phyloP scores from a whole-genome alignment of 2,888 invertebrate species.

The Nebria brevicollis region DNA sequence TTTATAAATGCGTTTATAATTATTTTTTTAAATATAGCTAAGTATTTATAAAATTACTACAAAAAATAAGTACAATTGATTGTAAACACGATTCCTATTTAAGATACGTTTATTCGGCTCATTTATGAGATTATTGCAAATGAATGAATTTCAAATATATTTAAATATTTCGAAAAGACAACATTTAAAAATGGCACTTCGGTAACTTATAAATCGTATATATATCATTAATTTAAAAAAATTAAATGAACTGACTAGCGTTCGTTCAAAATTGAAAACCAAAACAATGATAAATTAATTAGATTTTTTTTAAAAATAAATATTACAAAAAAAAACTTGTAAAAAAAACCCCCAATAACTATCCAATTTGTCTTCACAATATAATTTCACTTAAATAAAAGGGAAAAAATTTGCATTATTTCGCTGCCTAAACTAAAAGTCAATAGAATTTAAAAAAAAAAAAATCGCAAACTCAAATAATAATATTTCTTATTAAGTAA shows the following conservation, averaged over 20 bases:
- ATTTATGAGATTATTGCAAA: too few species aligned
- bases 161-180: not conserved
- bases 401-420: not conserved
- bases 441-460: not conserved
- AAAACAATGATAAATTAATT: not conserved
- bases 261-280: conserved; percentile 15
- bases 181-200: not conserved
- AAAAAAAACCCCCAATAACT: not conserved
- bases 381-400: not conserved
- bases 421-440: not conserved
- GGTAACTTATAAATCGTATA: too few species aligned
- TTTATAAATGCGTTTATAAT: not conserved
- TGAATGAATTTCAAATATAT: not conserved
- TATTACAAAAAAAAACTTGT: not conserved
- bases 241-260: conserved; percentile 4
- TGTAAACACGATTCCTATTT: too few species aligned
- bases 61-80: too few species aligned
- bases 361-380: not conserved
- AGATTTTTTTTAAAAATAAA: not conserved
- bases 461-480: conserved; percentile 48
- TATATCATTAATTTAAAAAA: too few species aligned
- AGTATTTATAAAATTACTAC: too few species aligned
- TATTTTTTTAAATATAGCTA: not conserved
- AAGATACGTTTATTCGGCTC: too few species aligned
- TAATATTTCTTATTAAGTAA: conserved; percentile 3